Evolutionary conservation across 2,113 vertebrate species (phyloP), one percentile per base, ranked within the genome.

Genomic region (Pseudorasbora parva): DNA sequence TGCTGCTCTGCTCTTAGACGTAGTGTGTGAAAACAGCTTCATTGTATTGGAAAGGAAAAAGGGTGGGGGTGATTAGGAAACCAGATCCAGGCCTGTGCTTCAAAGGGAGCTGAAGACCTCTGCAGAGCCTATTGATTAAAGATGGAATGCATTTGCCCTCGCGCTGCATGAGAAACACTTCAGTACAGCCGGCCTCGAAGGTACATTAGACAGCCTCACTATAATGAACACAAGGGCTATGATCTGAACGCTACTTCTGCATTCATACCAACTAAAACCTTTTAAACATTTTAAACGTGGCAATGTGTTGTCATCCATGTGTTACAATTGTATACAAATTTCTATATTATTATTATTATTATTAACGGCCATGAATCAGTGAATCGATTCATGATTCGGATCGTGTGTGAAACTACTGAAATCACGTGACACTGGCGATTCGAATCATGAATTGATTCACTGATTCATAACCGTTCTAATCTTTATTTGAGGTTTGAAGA

Each of bases 71-170:
- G 91, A 93, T 93, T 93, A 92, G 90, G 91, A 91, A 93, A 93
- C 91, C 92, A 93, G 92, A 94, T 91, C 93, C 89, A 90, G 78
- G 81, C 84, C 89, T 89, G 43, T 33, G 82, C 89, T 92, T 94
- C 91, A 93, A 91, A 93, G 87, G 85, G 85, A 91, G 89, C 89
- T 84, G 86, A 90, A 92, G 92, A 88, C 90, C 88, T 91, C 90
- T 88, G 90, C 91, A 90, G 90, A 88, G 88, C 89, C 85, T 92
- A 92, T 93, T 92, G 92, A 94, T 94, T 89, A 90, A 76, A 90
- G 66, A 77, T 81, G 88, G 87, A 91, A 90, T 93, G 90, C 90
- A 90, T 69, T 88, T 71, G 71, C 79, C 86, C 87, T 91, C 82
- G 54, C 76, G 57, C 56, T 82, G 74, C 86, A 60, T 85, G 76